These are phyloP conservation scores for Pseudonaja textilis DNA, from an alignment of 2,113 vertebrate genomes.

Conservation along the genomic window DNA sequence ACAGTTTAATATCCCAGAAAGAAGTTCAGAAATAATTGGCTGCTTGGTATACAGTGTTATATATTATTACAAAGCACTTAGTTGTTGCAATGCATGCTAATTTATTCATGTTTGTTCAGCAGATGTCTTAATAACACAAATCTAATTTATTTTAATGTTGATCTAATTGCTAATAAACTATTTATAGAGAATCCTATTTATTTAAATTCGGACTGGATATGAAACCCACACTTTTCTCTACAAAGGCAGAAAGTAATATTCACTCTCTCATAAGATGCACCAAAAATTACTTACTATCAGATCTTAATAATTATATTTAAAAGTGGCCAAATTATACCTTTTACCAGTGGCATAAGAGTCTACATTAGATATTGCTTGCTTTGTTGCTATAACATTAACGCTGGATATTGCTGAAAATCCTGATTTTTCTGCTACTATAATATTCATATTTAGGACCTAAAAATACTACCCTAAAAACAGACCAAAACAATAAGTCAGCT, in stretches of 20 bases:
- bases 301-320: not conserved
- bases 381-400: not conserved
- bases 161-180: slow-evolving; percentile 70
- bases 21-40: slow-evolving; percentile 64
- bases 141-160: slow-evolving; percentile 67
- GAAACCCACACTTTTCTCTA: slow-evolving; percentile 38
- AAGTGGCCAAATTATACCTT: not conserved
- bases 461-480: not conserved
- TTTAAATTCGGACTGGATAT: slow-evolving; percentile 42
- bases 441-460: not conserved
- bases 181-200: slow-evolving; percentile 50
- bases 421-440: not conserved
- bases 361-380: not conserved
- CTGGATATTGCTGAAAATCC: not conserved
- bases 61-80: slow-evolving; percentile 60
- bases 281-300: not conserved
- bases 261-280: not conserved
- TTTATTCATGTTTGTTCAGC: slow-evolving; percentile 64
- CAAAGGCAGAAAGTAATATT: slow-evolving; percentile 29
- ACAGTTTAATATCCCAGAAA: slow-evolving; percentile 36
- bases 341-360: not conserved
- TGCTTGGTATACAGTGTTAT: slow-evolving; percentile 52
- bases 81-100: slow-evolving; percentile 42
- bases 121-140: slow-evolving; percentile 58
- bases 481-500: not conserved